A percentile compares a stretch with the other conserved stretches of the same genome.
Conservation (phyloP, 2,888 invertebrate genomes). For the Drosophila maculinotata region DNA sequence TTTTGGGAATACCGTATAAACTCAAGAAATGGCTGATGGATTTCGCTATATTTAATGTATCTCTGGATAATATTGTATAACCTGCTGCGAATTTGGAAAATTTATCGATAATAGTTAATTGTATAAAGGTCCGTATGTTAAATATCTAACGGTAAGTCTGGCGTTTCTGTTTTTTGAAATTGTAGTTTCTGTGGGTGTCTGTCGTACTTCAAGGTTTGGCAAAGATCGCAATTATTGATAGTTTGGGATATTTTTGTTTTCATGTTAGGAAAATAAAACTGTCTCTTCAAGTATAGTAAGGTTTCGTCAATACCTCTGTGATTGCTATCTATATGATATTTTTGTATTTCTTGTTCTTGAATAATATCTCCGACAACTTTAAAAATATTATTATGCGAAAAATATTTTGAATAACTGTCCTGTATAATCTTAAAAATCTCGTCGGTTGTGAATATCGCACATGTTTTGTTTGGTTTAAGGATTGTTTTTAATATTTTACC, state of each 20-base stretch:
- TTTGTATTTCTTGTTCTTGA: too few species aligned
- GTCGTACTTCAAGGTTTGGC: too few species aligned
- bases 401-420: slow-evolving; percentile 1
- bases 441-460: not conserved
- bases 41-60: not conserved
- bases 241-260: not conserved
- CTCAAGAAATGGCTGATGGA: not conserved
- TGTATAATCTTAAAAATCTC: slow-evolving; percentile 9
- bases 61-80: not conserved
- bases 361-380: too few species aligned
- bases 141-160: not conserved
- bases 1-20: too few species aligned
- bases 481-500: not conserved
- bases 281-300: not conserved
- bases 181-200: not conserved
- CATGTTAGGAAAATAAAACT: not conserved
- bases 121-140: not conserved
- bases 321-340: too few species aligned
- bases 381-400: not conserved
- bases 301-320: not conserved
- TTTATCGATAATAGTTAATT: not conserved
- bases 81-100: not conserved
- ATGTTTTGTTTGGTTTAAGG: slow-evolving; percentile 3
- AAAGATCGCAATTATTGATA: too few species aligned
- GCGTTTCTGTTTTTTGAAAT: not conserved